Evolutionary conservation across 2,113 vertebrate genomes (phyloP).

Genomic region (Caloenas nicobarica): DNA sequence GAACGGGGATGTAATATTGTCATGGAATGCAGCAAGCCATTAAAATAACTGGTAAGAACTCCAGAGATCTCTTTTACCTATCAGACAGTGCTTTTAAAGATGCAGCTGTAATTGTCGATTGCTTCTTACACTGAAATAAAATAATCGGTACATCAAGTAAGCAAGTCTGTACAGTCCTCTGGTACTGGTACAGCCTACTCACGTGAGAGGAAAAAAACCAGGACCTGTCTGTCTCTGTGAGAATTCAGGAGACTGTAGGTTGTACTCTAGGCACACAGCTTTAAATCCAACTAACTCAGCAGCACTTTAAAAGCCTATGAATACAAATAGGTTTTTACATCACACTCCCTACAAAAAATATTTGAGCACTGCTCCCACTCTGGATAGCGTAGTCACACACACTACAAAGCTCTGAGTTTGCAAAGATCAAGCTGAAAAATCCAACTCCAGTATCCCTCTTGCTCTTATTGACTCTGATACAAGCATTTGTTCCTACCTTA

Average conservation of each 20-base stretch:
- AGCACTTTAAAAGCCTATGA: neutral
- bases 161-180: neutral
- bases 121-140: neutral
- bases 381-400: neutral
- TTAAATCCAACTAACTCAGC: neutral
- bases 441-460: neutral
- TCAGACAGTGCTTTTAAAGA: neutral
- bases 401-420: accelerated
- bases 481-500: neutral
- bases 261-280: neutral
- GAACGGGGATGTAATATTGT: neutral
- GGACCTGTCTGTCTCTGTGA: too few species aligned
- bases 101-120: neutral
- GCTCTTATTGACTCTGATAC: neutral
- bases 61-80: neutral
- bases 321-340: neutral
- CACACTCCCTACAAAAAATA: neutral
- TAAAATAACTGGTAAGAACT: neutral
- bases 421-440: neutral
- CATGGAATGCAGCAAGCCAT: neutral
- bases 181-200: neutral
- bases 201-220: neutral
- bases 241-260: neutral
- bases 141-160: neutral
- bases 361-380: neutral